Evolutionary conservation across 2,888 invertebrate genomes (phyloP).

Genomic region (Alcis repandata): DNA sequence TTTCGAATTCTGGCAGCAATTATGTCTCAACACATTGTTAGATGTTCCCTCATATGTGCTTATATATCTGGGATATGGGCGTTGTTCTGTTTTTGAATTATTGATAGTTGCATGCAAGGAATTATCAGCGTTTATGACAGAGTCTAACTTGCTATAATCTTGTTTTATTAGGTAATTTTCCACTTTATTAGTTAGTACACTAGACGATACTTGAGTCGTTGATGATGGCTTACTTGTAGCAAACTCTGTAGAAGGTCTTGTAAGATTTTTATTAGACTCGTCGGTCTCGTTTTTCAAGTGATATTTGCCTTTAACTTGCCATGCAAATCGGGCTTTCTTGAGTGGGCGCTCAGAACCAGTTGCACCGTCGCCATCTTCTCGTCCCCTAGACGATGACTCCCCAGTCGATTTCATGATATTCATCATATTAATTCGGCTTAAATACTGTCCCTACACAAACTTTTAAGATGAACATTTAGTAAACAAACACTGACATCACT

Average conservation of each 20-base stretch:
- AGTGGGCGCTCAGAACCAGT: slow-evolving; percentile 86
- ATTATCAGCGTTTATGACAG: slow-evolving; percentile 64
- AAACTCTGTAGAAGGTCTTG: slow-evolving; percentile 20
- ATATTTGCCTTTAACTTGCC: slow-evolving; percentile 89
- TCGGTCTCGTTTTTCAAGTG: slow-evolving; percentile 82
- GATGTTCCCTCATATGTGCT: slow-evolving; percentile 60
- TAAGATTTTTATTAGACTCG: slow-evolving; percentile 45
- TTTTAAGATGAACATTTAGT: slow-evolving; percentile 69
- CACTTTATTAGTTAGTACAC: slow-evolving; percentile 43
- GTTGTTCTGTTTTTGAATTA: slow-evolving; percentile 58
- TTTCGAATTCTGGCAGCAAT: slow-evolving; percentile 13
- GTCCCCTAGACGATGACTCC: slow-evolving; percentile 82
- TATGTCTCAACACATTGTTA: slow-evolving; percentile 45
- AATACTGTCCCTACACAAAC: slow-evolving; percentile 41
- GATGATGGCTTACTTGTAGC: slow-evolving; percentile 5
- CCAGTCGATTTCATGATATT: slow-evolving; percentile 72
- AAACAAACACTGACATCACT: slow-evolving; percentile 83
- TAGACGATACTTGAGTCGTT: slow-evolving; percentile 13
- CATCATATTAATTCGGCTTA: slow-evolving; percentile 62
- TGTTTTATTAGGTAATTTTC: slow-evolving; percentile 76
- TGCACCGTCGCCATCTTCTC: slow-evolving; percentile 83
- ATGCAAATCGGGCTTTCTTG: slow-evolving; percentile 89
- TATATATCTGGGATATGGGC: slow-evolving; percentile 71
- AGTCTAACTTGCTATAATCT: slow-evolving; percentile 70
- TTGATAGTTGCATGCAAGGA: slow-evolving; percentile 61